Evolutionary conservation across 2,888 invertebrate genomes (phyloP), one percentile per base, ranked within the genome.

Genomic region (Callyntrura sp.): DNA sequence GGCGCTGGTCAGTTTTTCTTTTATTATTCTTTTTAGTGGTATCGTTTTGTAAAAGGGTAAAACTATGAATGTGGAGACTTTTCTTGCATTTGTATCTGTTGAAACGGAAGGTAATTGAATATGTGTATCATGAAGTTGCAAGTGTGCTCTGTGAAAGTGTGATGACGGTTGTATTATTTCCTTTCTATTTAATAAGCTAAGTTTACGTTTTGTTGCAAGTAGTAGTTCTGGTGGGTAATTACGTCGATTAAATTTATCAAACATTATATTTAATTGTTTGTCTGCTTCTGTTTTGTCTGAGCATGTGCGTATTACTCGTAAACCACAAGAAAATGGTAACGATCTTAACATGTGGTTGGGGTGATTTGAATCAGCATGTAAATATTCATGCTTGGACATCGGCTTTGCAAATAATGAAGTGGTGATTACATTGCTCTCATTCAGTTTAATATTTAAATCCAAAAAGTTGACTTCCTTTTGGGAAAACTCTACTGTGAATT

Each of bases 351-450:
- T n/a, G n/a, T 82, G 70, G 11, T 4, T 43, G 1, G 82, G 82
- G 28, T 88, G 83, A 35, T 83, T 62, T 12, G 88, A 88, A 1
- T 35, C 14, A 20, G 55, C 51, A 60, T 88, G 88, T 45, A 88
- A 57, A 43, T 55, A 82, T 9, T 43, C 14, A 35, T 82, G 82
- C 11, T 57, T 70, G 6, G 70, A 73, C 83, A 82, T 73, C 0
- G 88, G 88, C 17, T 88, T 88, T 0, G n/a, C 23, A 17, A 20
- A 88, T 4, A 88, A 3, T 35, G 48, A 6, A 5, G 82, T 83
- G 23, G 14, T 2, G 0, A 60, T 35, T 5, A 12, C 4, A 43
- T 88, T 88, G 6, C 60, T 17, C 3, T 11, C 3, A 45, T 57
- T 25, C 12, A 88, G 14, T 2, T 8, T 60, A 14, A 83, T 17